Base-by-base conservation (phyloP, 2,113 vertebrate species). In the Triplophysa siluroides region DNA sequence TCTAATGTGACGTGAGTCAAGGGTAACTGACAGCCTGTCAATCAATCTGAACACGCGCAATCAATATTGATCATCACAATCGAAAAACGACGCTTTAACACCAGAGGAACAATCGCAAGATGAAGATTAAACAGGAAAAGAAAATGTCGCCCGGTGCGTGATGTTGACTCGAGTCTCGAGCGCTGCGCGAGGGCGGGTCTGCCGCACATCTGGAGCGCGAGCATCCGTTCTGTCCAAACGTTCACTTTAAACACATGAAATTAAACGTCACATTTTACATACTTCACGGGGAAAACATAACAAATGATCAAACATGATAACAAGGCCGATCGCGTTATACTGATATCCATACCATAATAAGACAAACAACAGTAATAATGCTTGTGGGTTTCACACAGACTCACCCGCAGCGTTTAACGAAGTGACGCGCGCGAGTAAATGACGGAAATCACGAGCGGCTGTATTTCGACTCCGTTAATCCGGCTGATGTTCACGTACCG, bases 101-200 rank as follows among this genome's bases (percentile, higher is more conserved):
- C 33, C 5, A 38, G 33, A 38, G 5, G 33, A 38, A 38, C 33
- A 6, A 38, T 38, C 33, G 29, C 33, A 38, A 38, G 21, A 38
- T 67, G 18, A 12, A 29, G 6, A 61, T 50, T 10, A n/a, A 10
- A 14, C 1, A 33, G 62, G 50, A 9, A 60, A 54, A 78, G 81
- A 82, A 82, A 82, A 82, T 82, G 81, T 82, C 81, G 65, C 78
- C 81, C 75, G 76, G 67, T 52, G 78, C 72, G 80, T 82, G 52
- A 24, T 45, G 7, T 43, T 43, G 41, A 11, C 29, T 29, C 29
- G 29, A 29, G 29, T 29, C 41, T 43, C 41, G 41, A 43, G 41
- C 41, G 43, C 70, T 72, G 23, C 24, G 56, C 52, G 52, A 72
- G 70, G 70, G 70, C 70, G 71, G 60, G 19, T 52, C 54, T 41